phyloP scores from a whole-genome alignment of 2,888 invertebrate species.

The Oscheius onirici region DNA sequence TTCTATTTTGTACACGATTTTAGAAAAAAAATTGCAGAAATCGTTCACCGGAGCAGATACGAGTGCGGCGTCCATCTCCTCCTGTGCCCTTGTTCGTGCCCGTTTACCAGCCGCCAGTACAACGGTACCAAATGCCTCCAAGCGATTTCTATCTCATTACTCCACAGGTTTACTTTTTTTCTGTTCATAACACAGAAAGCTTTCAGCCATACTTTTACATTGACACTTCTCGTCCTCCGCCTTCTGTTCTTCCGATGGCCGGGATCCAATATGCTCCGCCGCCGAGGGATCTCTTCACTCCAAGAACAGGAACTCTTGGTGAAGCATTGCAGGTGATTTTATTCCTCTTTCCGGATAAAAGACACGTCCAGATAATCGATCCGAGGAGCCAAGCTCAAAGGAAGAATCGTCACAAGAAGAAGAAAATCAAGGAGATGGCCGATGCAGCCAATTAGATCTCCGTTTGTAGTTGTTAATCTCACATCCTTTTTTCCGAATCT shows the following conservation, averaged over 20 bases:
- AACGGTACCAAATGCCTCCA: not conserved
- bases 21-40: slow-evolving; percentile 15
- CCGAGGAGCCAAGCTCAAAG: slow-evolving; percentile 23
- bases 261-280: slow-evolving; percentile 12
- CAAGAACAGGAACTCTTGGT: slow-evolving; percentile 21
- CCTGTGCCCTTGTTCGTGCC: slow-evolving; percentile 23
- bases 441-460: not conserved
- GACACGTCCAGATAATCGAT: slow-evolving; percentile 9
- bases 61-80: slow-evolving; percentile 24
- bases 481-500: not conserved
- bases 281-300: slow-evolving; percentile 23
- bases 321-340: slow-evolving; percentile 28
- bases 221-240: slow-evolving; percentile 34
- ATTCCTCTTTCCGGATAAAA: not conserved
- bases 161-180: slow-evolving; percentile 10
- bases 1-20: not conserved
- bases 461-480: not conserved
- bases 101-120: not conserved
- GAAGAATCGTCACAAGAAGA: slow-evolving; percentile 27
- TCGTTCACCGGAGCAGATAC: slow-evolving; percentile 32
- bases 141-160: not conserved
- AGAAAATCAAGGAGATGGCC: slow-evolving; percentile 10
- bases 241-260: slow-evolving; percentile 12
- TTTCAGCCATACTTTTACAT: slow-evolving; percentile 31
- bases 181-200: too few relatives aligned